A percentile compares a stretch with the other conserved stretches of the same genome.
phyloP scores from a whole-genome alignment of 2,113 vertebrate species.

The Menura novaehollandiae region DNA sequence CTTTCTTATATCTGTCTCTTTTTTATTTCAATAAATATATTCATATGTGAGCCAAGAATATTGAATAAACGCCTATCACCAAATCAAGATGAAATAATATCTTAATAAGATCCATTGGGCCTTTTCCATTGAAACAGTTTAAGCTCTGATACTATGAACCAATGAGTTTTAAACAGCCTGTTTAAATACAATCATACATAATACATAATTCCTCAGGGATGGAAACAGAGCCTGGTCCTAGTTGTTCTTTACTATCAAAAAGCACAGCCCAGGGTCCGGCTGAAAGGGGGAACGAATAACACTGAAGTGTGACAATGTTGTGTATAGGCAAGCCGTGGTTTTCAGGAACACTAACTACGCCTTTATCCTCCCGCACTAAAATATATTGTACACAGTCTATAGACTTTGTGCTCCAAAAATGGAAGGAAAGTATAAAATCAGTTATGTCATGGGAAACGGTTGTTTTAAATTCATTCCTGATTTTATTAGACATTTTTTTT shows the following conservation, averaged over 20 bases:
- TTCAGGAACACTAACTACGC: neutral
- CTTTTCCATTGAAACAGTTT: constrained; percentile 1
- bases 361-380: neutral
- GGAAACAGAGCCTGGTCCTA: constrained; percentile 42
- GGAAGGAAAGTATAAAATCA: neutral
- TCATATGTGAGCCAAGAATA: neutral
- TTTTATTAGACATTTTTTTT: neutral
- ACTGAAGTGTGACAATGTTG: neutral
- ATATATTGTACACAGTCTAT: neutral
- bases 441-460: neutral
- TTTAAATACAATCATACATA: neutral
- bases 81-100: neutral
- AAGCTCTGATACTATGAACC: constrained; percentile 23
- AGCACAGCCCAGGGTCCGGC: neutral
- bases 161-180: constrained; percentile 26
- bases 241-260: neutral
- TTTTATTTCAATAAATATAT: neutral
- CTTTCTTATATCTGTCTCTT: neutral
- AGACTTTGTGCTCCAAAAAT: neutral
- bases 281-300: neutral
- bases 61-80: neutral
- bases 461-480: neutral
- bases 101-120: neutral
- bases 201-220: constrained; percentile 55
- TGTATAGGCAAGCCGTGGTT: neutral